Base-by-base conservation (phyloP, 2,797 vertebrate genomes). In the Florisuga fusca region DNA sequence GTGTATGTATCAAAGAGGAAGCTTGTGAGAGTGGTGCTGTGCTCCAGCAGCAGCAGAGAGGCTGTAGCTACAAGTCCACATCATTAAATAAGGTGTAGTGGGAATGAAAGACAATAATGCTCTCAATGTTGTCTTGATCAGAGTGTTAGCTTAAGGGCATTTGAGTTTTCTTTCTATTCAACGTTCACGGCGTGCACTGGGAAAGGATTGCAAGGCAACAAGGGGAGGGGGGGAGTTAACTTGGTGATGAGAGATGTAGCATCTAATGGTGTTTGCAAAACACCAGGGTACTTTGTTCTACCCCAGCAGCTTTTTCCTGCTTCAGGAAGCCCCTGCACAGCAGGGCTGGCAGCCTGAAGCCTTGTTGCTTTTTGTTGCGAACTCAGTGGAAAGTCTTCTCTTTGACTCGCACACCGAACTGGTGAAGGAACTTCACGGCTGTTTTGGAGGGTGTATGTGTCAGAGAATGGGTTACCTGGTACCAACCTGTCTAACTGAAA, bases 221-320 rank as follows among this genome's bases (percentile, higher is more conserved):
- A 1, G 10, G 36, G 33, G 36, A 36, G 45, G 1, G 12, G 33
- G 31, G 41, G 45, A 31, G 26, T 34, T 93, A 46, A 89, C 53
- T 21, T 31, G 45, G 17, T 67, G 90, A 48, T 78, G 84, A 81
- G 87, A 71, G 66, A 74, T 59, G 75, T 51, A 31, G 43, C 14
- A 9, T 71, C 84, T 63, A 43, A 1, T 15, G 26, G 57, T 9
- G 57, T 61, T 89, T 83, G 63, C 61, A 50, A 51, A 54, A 41
- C 45, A 11, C 0, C 6, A 13, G 45, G 54, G 25, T 7, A 18
- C 69, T 89, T 94, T 84, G 79, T 86, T 89, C 73, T 69, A 19
- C 21, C 87, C 61, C 54, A 19, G 76, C 89, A 80, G 63, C 54
- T 19, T 48, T 89, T 94, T 86, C 89, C 91, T 84, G 87, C 76